Evolutionary conservation across 2,888 invertebrate genomes (phyloP).

Genomic region (Neria commutata): DNA sequence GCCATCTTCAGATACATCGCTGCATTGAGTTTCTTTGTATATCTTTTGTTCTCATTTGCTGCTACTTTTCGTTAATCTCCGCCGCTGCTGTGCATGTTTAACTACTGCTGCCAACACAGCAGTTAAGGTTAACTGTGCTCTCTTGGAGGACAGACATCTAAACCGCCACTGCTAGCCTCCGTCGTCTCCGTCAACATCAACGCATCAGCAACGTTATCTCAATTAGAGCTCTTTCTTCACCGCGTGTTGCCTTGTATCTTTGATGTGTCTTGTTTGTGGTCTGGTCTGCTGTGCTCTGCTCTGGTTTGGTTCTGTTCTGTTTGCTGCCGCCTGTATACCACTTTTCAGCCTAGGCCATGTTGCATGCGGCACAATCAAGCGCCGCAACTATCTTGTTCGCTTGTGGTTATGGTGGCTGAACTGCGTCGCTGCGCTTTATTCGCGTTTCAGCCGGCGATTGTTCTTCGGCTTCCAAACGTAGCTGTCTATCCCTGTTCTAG

Average conservation of each 20-base stretch:
- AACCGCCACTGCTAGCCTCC: not conserved
- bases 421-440: constrained; percentile 10
- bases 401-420: constrained; percentile 16
- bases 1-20: not conserved
- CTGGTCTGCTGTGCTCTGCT: constrained; percentile 12
- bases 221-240: not conserved
- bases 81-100: too few species aligned
- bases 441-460: not conserved
- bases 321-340: constrained; percentile 14
- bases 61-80: too few species aligned
- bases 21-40: not conserved
- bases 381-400: constrained; percentile 7
- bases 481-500: not conserved
- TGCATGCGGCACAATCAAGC: too few species aligned
- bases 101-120: not conserved
- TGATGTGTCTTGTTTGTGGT: constrained; percentile 1
- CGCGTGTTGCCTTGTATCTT: not conserved
- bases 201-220: not conserved
- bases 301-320: constrained; percentile 8
- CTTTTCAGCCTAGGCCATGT: too few species aligned
- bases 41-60: not conserved
- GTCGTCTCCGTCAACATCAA: not conserved
- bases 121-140: constrained; percentile 1
- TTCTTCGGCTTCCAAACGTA: not conserved
- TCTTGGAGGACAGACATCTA: not conserved